These are phyloP conservation scores for Otocyon megalotis DNA, from an alignment of 2,113 vertebrate species.

Conservation along the genomic window DNA sequence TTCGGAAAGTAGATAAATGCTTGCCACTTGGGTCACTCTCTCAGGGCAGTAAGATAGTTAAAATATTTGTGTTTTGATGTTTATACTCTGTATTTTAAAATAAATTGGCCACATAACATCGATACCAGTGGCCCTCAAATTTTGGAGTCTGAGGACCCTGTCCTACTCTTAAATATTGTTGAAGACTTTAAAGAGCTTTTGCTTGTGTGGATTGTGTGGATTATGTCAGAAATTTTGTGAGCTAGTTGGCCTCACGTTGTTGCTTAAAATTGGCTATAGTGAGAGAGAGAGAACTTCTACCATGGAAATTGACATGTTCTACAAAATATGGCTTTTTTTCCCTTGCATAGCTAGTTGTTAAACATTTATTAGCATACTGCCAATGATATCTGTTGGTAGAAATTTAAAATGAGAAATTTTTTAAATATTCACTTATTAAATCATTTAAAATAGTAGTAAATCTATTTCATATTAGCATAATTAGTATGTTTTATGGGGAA, in stretches of 20 bases:
- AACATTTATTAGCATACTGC: constrained; percentile 23
- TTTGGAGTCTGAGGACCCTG: neutral
- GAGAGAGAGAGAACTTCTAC: constrained; percentile 4
- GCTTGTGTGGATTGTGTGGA: neutral
- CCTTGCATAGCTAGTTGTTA: constrained; percentile 27
- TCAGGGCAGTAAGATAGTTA: neutral
- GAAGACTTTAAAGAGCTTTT: neutral
- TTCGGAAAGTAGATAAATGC: neutral
- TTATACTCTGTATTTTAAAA: neutral
- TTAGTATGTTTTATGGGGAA: constrained; percentile 20
- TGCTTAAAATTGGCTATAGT: constrained; percentile 17
- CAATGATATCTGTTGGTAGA: constrained; percentile 31
- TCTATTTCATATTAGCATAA: constrained; percentile 44
- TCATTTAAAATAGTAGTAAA: constrained; percentile 39
- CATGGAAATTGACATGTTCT: constrained; percentile 32
- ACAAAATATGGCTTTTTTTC: neutral
- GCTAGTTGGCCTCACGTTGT: constrained; percentile 7
- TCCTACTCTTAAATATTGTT: constrained; percentile 22
- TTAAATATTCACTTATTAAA: constrained; percentile 44
- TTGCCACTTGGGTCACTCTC: neutral
- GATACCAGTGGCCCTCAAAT: neutral
- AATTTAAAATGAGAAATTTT: constrained; percentile 38
- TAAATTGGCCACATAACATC: neutral
- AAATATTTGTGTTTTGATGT: constrained; percentile 12
- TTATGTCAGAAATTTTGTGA: constrained; percentile 27